These are phyloP conservation scores for Sweltsa coloradensis DNA, from an alignment of 1,140 invertebrate genomes.

Conservation along the genomic window DNA sequence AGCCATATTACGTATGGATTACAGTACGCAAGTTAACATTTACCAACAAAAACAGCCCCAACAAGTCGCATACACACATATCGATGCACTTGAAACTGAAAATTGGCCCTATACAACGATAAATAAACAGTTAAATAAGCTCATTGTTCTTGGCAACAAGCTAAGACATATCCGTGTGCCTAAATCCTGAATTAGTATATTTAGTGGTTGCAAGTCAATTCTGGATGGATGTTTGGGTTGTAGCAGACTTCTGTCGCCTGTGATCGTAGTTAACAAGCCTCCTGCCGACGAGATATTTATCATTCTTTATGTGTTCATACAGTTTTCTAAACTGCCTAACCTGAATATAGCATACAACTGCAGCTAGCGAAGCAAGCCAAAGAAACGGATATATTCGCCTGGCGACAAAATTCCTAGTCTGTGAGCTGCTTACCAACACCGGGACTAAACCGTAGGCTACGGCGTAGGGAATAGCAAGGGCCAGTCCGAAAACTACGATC, in stretches of 20 bases:
- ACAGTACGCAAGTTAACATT: too few species aligned
- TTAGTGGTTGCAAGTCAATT: too few species aligned
- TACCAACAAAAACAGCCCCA: too few species aligned
- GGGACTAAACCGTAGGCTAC: slow-evolving; percentile 74
- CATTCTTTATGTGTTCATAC: slow-evolving; percentile 98
- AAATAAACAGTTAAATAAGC: too few species aligned
- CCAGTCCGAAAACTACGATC: slow-evolving; percentile 73
- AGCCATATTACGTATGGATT: too few species aligned
- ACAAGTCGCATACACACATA: too few species aligned
- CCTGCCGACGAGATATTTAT: slow-evolving; percentile 94
- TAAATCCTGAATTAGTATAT: too few species aligned
- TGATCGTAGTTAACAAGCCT: slow-evolving; percentile 92
- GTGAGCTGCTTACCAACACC: slow-evolving; percentile 56
- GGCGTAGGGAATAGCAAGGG: slow-evolving; percentile 81
- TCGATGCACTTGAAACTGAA: too few species aligned
- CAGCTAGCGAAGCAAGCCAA: slow-evolving; percentile 52
- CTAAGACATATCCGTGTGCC: too few species aligned
- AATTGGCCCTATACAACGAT: too few species aligned
- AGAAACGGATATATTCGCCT: slow-evolving; percentile 87
- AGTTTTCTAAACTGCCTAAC: slow-evolving; percentile 85
- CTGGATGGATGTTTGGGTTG: slow-evolving; percentile 3
- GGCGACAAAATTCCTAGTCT: slow-evolving; percentile 62
- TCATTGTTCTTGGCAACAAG: too few species aligned
- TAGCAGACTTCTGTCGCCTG: slow-evolving; percentile 30
- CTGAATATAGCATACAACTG: slow-evolving; percentile 58